Conservation (phyloP, 1,140 invertebrate species). For the Lethrus apterus region DNA sequence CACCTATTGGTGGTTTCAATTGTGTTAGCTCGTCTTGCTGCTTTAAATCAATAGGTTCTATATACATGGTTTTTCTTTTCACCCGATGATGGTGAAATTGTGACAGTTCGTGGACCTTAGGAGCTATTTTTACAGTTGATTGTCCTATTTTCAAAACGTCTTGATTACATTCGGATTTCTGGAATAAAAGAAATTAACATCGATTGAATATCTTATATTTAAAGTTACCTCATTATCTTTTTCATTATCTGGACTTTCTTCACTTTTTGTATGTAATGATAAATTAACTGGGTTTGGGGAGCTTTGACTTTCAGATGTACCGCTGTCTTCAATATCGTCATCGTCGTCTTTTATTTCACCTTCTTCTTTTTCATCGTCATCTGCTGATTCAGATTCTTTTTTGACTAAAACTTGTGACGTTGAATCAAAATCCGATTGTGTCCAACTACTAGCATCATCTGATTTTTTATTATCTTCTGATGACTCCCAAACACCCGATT, state of each 20-base stretch:
- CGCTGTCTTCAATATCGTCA: constrained; percentile 26
- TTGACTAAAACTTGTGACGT: constrained; percentile 55
- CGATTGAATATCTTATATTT: background rate
- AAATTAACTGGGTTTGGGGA: constrained; percentile 70
- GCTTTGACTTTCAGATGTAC: constrained; percentile 26
- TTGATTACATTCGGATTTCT: constrained; percentile 30
- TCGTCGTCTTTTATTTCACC: constrained; percentile 39
- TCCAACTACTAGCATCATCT: constrained; percentile 48
- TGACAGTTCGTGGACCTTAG: constrained; percentile 44
- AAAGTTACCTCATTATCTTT: constrained; percentile 29
- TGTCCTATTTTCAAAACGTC: constrained; percentile 38
- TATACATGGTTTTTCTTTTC: constrained; percentile 57
- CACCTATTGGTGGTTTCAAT: constrained; percentile 48
- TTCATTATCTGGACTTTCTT: constrained; percentile 35
- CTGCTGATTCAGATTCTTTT: constrained; percentile 46
- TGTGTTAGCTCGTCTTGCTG: constrained; percentile 50
- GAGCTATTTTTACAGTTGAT: constrained; percentile 46
- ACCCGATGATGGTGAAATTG: constrained; percentile 44
- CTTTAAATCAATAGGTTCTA: constrained; percentile 54
- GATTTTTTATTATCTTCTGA: constrained; percentile 44
- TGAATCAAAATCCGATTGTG: constrained; percentile 44
- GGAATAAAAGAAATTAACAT: constrained; percentile 15
- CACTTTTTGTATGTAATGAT: constrained; percentile 47
- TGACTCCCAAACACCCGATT: constrained; percentile 66
- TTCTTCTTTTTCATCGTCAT: constrained; percentile 40